Evolutionary conservation across 2,113 vertebrate genomes (phyloP).

Genomic region (Chiloscyllium plagiosum): DNA sequence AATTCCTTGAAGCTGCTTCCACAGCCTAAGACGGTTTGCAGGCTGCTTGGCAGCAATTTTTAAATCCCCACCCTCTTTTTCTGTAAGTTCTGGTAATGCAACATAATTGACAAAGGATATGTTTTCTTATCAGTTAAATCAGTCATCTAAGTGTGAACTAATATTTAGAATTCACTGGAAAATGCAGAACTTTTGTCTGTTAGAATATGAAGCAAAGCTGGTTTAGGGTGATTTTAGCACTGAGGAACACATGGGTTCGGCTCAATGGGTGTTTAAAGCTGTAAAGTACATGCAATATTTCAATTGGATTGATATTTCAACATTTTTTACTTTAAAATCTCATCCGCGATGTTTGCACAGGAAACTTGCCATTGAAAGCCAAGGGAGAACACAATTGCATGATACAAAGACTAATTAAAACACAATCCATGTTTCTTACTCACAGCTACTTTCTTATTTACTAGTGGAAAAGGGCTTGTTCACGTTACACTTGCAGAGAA

Average conservation of each 20-base stretch:
- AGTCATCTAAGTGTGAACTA: too few relatives aligned
- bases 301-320: background rate
- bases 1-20: background rate
- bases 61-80: background rate
- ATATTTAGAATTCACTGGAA: background rate
- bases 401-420: background rate
- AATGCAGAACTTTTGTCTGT: background rate
- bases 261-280: background rate
- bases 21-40: background rate
- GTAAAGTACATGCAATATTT: background rate
- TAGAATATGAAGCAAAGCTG: background rate
- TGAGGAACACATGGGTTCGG: background rate
- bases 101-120: background rate
- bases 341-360: background rate
- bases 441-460: too few relatives aligned
- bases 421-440: background rate
- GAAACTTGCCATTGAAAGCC: background rate
- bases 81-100: background rate
- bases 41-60: background rate
- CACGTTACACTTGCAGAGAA: background rate
- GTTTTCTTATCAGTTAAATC: background rate
- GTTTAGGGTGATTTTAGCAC: background rate
- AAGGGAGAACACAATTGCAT: background rate
- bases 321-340: background rate
- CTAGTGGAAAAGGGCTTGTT: background rate